Evolutionary conservation across 2,797 vertebrate genomes (phyloP).

Genomic region (Mareca strepera): DNA sequence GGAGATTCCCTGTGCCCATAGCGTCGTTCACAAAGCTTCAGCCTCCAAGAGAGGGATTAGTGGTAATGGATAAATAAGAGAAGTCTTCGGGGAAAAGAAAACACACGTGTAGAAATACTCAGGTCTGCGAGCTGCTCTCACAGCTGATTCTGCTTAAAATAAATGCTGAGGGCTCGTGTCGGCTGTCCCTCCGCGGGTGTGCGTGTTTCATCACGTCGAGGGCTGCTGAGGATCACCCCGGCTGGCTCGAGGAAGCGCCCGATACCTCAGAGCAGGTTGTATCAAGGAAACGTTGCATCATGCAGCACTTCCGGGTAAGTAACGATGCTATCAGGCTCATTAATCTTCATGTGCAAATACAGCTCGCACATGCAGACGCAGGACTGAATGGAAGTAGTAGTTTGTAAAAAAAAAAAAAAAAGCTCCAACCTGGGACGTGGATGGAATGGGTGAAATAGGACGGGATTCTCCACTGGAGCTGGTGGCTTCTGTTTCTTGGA

Average conservation of each 20-base stretch:
- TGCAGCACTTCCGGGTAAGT: slow-evolving; percentile 49
- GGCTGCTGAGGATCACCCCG: not conserved
- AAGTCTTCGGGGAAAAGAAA: not conserved
- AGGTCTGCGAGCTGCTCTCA: not conserved
- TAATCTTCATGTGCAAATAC: slow-evolving; percentile 31
- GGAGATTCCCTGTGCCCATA: not conserved
- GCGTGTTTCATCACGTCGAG: not conserved
- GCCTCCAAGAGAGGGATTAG: not conserved
- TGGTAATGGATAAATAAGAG: not conserved
- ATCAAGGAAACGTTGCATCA: slow-evolving; percentile 64
- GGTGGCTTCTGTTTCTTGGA: not conserved
- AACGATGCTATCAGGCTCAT: slow-evolving; percentile 36
- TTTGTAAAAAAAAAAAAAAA: not conserved
- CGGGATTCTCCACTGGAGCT: rapidly evolving
- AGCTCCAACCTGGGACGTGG: not conserved
- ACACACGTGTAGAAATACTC: not conserved
- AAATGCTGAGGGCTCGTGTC: not conserved
- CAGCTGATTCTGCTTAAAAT: not conserved
- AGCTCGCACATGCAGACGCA: not conserved
- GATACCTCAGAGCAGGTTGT: not conserved
- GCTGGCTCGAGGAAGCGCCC: slow-evolving; percentile 2
- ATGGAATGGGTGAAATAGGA: not conserved
- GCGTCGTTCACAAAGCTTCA: not conserved
- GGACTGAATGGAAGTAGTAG: not conserved
- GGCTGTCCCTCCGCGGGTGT: not conserved